Percentiles rank a stretch among this genome's conserved stretches.
Conservation (phyloP, 2,888 invertebrate species). For the Arge pagana region DNA sequence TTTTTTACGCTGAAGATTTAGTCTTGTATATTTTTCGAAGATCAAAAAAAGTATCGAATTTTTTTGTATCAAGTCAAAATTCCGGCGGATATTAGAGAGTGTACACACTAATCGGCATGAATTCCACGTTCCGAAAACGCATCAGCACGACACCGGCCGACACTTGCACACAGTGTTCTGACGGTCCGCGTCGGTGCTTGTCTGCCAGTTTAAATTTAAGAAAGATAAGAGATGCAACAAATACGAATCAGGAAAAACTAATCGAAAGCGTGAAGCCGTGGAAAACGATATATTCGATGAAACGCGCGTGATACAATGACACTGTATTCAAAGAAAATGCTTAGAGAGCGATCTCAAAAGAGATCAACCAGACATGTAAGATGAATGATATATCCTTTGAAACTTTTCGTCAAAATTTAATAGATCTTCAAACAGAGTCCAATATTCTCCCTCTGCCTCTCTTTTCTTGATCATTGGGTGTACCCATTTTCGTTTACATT, state of each 20-base stretch:
- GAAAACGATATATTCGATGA: neutral
- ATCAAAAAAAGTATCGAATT: too few relatives aligned
- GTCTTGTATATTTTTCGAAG: too few relatives aligned
- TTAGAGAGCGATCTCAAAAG: constrained; percentile 1
- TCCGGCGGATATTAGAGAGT: too few relatives aligned
- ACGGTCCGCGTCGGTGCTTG: neutral
- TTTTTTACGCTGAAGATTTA: too few relatives aligned
- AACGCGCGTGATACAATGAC: neutral
- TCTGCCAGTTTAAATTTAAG: too few relatives aligned
- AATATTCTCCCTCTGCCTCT: too few relatives aligned
- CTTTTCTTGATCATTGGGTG: too few relatives aligned
- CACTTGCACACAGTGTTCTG: neutral
- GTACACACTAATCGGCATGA: too few relatives aligned
- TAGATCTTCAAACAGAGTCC: too few relatives aligned
- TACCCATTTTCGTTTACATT: too few relatives aligned
- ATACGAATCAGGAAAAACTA: neutral
- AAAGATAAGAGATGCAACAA: neutral
- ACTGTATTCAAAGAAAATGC: neutral
- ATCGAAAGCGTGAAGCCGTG: neutral
- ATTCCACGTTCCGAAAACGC: neutral
- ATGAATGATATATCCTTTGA: constrained; percentile 17
- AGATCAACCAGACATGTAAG: constrained; percentile 1
- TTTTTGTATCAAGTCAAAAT: too few relatives aligned
- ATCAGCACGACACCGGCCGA: constrained; percentile 1
- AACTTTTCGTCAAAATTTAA: too few relatives aligned